Evolutionary conservation across 23 tunicate genomes (phyloP).

Genomic region (Halocynthia roretzi): DNA sequence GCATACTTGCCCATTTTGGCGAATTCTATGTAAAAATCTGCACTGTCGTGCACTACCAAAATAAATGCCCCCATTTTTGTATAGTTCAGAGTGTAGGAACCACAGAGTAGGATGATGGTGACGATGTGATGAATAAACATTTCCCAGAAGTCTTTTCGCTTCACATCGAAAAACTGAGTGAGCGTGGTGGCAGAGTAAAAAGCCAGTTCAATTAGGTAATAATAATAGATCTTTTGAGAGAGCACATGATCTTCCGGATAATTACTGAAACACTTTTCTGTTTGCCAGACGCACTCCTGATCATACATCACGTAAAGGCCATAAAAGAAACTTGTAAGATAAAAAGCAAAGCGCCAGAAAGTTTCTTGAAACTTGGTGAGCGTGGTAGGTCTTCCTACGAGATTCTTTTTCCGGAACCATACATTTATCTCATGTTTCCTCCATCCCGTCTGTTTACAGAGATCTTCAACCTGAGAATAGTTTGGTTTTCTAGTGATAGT

Average conservation of each 20-base stretch:
- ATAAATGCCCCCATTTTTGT: constrained; percentile 72
- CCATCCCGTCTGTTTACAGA: constrained; percentile 86
- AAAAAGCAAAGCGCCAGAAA: constrained; percentile 23
- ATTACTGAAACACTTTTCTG: constrained; percentile 57
- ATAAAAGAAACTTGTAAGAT: constrained; percentile 14
- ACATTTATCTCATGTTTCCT: constrained; percentile 46
- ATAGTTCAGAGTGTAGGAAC: constrained; percentile 75
- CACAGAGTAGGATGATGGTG: constrained; percentile 58
- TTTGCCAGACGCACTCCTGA: constrained; percentile 18
- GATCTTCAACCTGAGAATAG: constrained; percentile 23
- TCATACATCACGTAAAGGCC: constrained; percentile 23
- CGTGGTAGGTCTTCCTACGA: constrained; percentile 51
- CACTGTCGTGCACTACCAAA: constrained; percentile 74
- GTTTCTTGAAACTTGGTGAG: constrained; percentile 78
- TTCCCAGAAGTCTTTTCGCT: constrained; percentile 87
- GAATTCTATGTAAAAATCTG: constrained; percentile 84
- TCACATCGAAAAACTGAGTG: constrained; percentile 91
- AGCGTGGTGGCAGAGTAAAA: constrained; percentile 69
- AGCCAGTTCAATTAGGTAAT: constrained; percentile 63
- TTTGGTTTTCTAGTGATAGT: constrained; percentile 68
- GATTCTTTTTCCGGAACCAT: constrained; percentile 73
- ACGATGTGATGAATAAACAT: constrained; percentile 88
- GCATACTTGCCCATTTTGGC: constrained; percentile 79
- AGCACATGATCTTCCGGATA: constrained; percentile 72
- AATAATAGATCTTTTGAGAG: constrained; percentile 41